Evolutionary conservation across 2,113 vertebrate genomes (phyloP).

Genomic region (Garra rufa): DNA sequence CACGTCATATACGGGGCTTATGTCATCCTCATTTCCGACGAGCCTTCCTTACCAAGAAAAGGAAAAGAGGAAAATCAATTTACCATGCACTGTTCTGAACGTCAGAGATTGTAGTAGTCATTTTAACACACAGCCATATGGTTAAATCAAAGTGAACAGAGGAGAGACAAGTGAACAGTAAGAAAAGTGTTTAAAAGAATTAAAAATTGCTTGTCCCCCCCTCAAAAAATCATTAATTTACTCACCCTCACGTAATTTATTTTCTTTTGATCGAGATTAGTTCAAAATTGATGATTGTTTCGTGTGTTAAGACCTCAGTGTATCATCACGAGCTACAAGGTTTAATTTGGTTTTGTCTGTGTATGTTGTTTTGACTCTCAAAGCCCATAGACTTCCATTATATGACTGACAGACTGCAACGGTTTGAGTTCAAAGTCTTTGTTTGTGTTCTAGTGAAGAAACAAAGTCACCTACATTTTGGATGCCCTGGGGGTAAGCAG

Average conservation of each 20-base stretch:
- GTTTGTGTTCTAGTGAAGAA: too few species aligned
- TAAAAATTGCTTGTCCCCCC: background rate
- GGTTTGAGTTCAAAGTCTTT: too few species aligned
- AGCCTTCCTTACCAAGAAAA: conserved; percentile 9
- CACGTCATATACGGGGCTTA: background rate
- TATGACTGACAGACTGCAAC: too few species aligned
- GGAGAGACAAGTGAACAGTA: background rate
- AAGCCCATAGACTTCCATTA: too few species aligned
- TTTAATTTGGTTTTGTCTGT: too few species aligned
- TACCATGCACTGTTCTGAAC: background rate
- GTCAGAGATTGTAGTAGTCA: conserved; percentile 16
- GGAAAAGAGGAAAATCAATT: conserved; percentile 11
- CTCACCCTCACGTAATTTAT: background rate
- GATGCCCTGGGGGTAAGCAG: too few species aligned
- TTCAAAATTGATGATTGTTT: too few species aligned
- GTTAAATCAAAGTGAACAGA: conserved; percentile 4
- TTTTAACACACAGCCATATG: background rate
- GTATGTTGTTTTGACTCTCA: too few species aligned
- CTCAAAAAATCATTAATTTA: background rate
- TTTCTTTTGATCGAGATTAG: background rate
- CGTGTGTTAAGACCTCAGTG: too few species aligned
- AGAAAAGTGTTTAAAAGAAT: background rate
- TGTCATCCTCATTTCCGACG: background rate
- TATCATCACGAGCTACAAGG: too few species aligned
- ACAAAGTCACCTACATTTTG: too few species aligned